Evolutionary conservation across 2,113 vertebrate species (phyloP).

Genomic region (Rhagologus leucostigma): DNA sequence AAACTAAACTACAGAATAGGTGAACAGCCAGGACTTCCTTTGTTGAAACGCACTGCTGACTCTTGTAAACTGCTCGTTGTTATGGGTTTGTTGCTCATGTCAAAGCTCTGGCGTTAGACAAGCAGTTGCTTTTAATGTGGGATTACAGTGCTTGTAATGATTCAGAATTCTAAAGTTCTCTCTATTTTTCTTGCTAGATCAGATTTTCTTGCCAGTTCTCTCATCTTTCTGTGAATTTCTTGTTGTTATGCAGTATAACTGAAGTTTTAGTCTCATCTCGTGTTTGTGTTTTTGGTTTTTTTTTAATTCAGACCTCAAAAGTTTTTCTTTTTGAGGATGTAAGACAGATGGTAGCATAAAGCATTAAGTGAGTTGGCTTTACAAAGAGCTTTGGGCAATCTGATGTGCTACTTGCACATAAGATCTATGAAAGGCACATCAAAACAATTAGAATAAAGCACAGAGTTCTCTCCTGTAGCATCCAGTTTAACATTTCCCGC

Average conservation of each 20-base stretch:
- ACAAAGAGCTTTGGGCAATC: not conserved
- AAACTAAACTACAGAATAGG: not conserved
- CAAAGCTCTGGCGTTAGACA: not conserved
- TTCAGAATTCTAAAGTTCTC: conserved; percentile 3
- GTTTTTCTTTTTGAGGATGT: conserved; percentile 13
- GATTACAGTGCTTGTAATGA: not conserved
- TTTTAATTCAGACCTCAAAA: not conserved
- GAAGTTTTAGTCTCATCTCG: conserved; percentile 21
- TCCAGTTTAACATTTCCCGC: not conserved
- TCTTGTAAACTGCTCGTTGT: not conserved
- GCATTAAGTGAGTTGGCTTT: conserved; percentile 43
- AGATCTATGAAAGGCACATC: not conserved
- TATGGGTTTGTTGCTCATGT: not conserved
- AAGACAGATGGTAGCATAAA: conserved; percentile 58
- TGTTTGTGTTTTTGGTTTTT: not conserved
- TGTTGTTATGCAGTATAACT: conserved; percentile 4
- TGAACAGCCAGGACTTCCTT: not conserved
- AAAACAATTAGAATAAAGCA: not conserved
- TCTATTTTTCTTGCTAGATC: not conserved
- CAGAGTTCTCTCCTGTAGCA: not conserved
- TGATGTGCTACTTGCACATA: conserved; percentile 10
- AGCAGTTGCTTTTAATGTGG: not conserved
- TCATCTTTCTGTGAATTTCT: not conserved
- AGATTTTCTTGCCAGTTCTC: not conserved
- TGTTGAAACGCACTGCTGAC: not conserved